Conservation (phyloP, 2,797 vertebrate genomes). For the Centroberyx gerrardi region DNA sequence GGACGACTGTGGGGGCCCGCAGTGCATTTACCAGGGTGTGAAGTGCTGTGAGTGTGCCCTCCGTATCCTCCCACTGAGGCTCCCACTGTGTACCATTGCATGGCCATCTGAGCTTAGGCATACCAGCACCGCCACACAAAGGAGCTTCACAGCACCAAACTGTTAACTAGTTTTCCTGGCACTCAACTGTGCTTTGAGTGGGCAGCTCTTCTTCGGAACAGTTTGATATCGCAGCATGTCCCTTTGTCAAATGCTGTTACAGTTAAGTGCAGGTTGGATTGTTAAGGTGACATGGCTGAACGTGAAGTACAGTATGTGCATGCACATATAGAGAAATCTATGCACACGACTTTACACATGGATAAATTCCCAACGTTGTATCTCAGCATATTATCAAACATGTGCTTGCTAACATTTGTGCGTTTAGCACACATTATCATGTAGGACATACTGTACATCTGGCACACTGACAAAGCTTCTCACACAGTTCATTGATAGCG, state of each 20-base stretch:
- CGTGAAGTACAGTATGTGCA: slow-evolving; percentile 16
- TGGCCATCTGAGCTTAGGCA: slow-evolving; percentile 80
- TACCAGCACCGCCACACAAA: slow-evolving; percentile 69
- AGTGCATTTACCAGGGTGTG: slow-evolving; percentile 44
- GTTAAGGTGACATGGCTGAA: slow-evolving; percentile 27
- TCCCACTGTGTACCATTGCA: slow-evolving; percentile 66
- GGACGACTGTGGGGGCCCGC: slow-evolving; percentile 65
- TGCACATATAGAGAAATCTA: background rate
- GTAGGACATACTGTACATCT: slow-evolving; percentile 23
- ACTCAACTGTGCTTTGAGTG: slow-evolving; percentile 67
- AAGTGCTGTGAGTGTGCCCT: slow-evolving; percentile 70
- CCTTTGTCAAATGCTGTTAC: slow-evolving; percentile 60
- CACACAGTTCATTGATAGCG: slow-evolving; percentile 47
- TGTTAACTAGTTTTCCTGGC: slow-evolving; percentile 74
- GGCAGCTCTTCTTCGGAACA: slow-evolving; percentile 71
- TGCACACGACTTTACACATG: background rate
- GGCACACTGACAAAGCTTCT: slow-evolving; percentile 37
- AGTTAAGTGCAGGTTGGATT: slow-evolving; percentile 44
- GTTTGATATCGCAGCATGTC: slow-evolving; percentile 68
- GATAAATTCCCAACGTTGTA: background rate
- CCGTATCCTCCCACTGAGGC: slow-evolving; percentile 72
- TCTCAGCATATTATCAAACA: slow-evolving; percentile 3
- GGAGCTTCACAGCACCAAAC: slow-evolving; percentile 71
- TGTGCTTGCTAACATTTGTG: slow-evolving; percentile 8
- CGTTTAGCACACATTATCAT: slow-evolving; percentile 15